These are phyloP conservation scores for Craniophora ligustri DNA, from an alignment of 2,888 invertebrate species.

Conservation along the genomic window DNA sequence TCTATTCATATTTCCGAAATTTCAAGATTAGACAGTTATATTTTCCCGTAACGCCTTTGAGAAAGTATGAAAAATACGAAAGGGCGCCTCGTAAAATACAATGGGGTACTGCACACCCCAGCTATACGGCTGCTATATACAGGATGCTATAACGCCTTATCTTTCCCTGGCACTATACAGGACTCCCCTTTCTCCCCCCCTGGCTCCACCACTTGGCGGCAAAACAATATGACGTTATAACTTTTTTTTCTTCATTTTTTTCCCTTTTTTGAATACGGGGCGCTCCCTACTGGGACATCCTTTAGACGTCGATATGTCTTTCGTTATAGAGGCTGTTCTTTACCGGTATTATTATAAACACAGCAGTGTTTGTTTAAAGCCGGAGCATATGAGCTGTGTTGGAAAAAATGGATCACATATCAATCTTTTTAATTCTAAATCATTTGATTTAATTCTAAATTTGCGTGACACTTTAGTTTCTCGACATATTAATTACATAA, in stretches of 20 bases:
- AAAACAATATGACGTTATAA: slow-evolving; percentile 89
- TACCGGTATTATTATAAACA: slow-evolving; percentile 13
- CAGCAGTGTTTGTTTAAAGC: not conserved
- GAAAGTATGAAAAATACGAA: slow-evolving; percentile 75
- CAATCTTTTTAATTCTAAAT: not conserved
- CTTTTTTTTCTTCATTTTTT: slow-evolving; percentile 87
- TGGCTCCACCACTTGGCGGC: slow-evolving; percentile 77
- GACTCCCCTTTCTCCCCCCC: slow-evolving; percentile 66
- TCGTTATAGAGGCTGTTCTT: slow-evolving; percentile 69
- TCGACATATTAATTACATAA: too few species aligned
- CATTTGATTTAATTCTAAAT: too few species aligned
- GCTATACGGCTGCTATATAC: slow-evolving; percentile 68
- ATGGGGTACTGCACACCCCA: slow-evolving; percentile 61
- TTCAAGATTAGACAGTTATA: slow-evolving; percentile 53
- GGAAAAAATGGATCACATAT: not conserved
- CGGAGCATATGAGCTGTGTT: not conserved
- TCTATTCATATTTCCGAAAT: slow-evolving; percentile 22
- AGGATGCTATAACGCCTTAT: slow-evolving; percentile 81
- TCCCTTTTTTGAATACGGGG: slow-evolving; percentile 85
- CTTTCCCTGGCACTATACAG: slow-evolving; percentile 83
- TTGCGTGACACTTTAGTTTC: too few species aligned
- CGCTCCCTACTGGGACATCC: slow-evolving; percentile 77
- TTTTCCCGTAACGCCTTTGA: slow-evolving; percentile 70
- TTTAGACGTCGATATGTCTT: slow-evolving; percentile 78
- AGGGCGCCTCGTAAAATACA: slow-evolving; percentile 77